Evolutionary conservation across 1,140 invertebrate species (phyloP).

Genomic region (Penaeus japonicus): DNA sequence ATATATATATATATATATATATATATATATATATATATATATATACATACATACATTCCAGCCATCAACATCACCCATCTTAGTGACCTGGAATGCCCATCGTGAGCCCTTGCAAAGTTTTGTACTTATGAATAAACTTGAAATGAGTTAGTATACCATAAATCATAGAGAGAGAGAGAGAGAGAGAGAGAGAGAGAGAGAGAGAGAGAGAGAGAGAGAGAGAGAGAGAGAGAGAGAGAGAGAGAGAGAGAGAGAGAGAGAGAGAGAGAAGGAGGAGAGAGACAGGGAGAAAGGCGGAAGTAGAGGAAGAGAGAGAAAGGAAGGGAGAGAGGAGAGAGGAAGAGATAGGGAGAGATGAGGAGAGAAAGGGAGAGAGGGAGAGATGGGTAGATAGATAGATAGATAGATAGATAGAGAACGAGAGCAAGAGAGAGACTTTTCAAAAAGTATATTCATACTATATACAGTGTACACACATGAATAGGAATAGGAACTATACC

Average conservation of each 20-base stretch:
- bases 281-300: neutral
- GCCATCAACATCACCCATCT: conserved; percentile 81
- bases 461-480: too few relatives aligned
- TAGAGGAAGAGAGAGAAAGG: neutral
- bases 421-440: too few relatives aligned
- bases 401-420: too few relatives aligned
- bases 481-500: too few relatives aligned
- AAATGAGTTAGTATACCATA: too few relatives aligned
- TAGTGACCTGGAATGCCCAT: conserved; percentile 93
- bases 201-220: too few relatives aligned
- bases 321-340: neutral
- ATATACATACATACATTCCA: conserved; percentile 60
- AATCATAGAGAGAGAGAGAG: conserved; percentile 88
- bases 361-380: neutral
- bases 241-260: neutral
- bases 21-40: neutral
- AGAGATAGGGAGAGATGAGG: neutral
- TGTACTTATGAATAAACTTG: too few relatives aligned
- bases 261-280: neutral
- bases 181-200: conserved; percentile 75
- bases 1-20: neutral
- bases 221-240: too few relatives aligned
- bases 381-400: too few relatives aligned
- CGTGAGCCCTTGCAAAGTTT: conserved; percentile 78
- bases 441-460: too few relatives aligned